Evolutionary conservation across 1,140 invertebrate species (phyloP).

Genomic region (Drosophila repletoides): DNA sequence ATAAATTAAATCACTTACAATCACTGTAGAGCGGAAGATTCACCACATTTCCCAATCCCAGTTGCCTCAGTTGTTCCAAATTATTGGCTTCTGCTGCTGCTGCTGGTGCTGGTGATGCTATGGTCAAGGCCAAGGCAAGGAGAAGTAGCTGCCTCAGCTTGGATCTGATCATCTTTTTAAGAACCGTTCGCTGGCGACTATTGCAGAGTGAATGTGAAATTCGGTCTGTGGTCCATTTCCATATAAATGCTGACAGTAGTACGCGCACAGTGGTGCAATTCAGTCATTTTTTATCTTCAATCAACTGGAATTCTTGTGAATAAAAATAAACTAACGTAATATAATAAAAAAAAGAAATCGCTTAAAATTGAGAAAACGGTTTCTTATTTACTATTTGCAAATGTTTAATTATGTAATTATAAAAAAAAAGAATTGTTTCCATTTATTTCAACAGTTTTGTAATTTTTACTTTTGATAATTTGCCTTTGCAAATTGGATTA

Average conservation of each 20-base stretch:
- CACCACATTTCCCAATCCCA: constrained; percentile 58
- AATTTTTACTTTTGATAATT: too few species aligned
- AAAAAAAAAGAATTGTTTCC: background rate
- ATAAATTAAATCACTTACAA: constrained; percentile 34
- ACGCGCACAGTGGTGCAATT: constrained; percentile 40
- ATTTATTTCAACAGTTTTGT: background rate
- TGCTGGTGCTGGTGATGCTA: background rate
- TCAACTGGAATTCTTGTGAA: too few species aligned
- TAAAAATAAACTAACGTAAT: too few species aligned
- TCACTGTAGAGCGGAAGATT: constrained; percentile 60
- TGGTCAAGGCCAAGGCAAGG: constrained; percentile 4
- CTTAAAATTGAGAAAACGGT: too few species aligned
- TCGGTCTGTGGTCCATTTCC: constrained; percentile 18
- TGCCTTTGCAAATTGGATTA: too few species aligned
- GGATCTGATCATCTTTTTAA: constrained; percentile 12
- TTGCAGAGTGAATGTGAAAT: constrained; percentile 26
- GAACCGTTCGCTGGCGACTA: constrained; percentile 23
- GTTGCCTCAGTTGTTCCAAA: constrained; percentile 23
- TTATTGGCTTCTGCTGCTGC: background rate
- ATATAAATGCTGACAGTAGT: constrained; percentile 14
- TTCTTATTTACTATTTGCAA: too few species aligned
- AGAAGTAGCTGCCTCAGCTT: constrained; percentile 17
- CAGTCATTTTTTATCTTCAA: too few species aligned
- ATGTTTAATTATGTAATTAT: too few species aligned
- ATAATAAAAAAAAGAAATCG: too few species aligned